Percentiles rank a stretch among this genome's conserved stretches.
Evolutionary conservation across 2,888 invertebrate species (phyloP).

Genomic region (Eurytoma californica): DNA sequence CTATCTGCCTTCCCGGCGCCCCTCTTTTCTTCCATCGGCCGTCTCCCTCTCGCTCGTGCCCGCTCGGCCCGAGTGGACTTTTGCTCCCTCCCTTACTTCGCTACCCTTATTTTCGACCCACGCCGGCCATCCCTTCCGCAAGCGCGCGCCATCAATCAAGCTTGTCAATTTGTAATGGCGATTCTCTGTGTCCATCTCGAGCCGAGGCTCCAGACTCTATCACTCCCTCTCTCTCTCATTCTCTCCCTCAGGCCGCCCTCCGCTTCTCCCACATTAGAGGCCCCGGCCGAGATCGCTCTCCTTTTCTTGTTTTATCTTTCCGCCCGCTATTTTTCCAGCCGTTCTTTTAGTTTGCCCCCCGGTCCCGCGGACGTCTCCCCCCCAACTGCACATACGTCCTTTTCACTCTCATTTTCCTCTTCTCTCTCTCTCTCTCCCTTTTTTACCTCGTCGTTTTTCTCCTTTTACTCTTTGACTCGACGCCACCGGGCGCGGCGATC

Average conservation of each 20-base stretch:
- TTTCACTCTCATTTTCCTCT: constrained; percentile 47
- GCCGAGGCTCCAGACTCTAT: constrained; percentile 58
- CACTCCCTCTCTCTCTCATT: constrained; percentile 29
- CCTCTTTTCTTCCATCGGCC: constrained; percentile 52
- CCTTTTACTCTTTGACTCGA: constrained; percentile 53
- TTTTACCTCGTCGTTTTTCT: constrained; percentile 46
- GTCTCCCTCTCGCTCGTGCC: constrained; percentile 26
- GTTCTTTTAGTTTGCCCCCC: constrained; percentile 53
- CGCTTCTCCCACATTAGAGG: constrained; percentile 10
- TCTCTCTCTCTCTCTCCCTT: no score
- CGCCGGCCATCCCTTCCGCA: constrained; percentile 61
- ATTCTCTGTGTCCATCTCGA: constrained; percentile 75
- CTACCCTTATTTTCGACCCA: constrained; percentile 47
- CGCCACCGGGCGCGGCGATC: constrained; percentile 43
- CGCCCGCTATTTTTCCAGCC: constrained; percentile 50
- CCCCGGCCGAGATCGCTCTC: constrained; percentile 23
- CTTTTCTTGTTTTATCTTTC: constrained; percentile 54
- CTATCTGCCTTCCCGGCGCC: constrained; percentile 61
- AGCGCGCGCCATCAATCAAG: constrained; percentile 76
- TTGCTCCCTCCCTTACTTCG: constrained; percentile 38
- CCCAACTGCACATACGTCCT: constrained; percentile 34
- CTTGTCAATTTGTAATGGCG: constrained; percentile 78
- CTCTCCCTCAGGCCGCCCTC: constrained; percentile 1
- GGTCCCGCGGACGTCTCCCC: constrained; percentile 42
- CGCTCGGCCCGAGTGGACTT: constrained; percentile 57